Evolutionary conservation across 2,797 vertebrate genomes (phyloP).

Genomic region (Cossypha niveicapilla): DNA sequence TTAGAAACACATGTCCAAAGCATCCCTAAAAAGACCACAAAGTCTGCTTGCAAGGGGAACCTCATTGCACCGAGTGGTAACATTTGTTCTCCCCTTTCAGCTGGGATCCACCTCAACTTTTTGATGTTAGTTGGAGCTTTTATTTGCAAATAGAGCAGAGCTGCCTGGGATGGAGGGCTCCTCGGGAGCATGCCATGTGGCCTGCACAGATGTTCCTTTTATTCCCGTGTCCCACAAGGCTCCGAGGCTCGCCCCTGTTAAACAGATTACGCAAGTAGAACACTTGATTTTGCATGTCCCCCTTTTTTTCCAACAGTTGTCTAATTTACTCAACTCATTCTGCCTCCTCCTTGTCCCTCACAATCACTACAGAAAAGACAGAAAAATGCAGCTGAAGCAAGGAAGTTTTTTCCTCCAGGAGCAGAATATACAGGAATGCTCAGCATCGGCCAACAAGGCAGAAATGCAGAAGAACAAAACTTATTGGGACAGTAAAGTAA

Average conservation of each 20-base stretch:
- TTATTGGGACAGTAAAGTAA: not conserved
- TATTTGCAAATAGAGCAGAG: slow-evolving; percentile 19
- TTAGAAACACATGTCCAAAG: not conserved
- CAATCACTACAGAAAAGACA: not conserved
- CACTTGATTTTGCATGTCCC: slow-evolving; percentile 47
- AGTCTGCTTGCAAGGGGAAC: not conserved
- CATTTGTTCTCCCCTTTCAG: slow-evolving; percentile 50
- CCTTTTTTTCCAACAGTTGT: slow-evolving; percentile 54
- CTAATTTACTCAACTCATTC: slow-evolving; percentile 66
- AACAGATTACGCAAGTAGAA: slow-evolving; percentile 63
- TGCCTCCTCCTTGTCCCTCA: not conserved
- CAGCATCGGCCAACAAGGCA: not conserved
- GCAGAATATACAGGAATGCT: not conserved
- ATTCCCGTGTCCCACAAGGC: slow-evolving; percentile 27
- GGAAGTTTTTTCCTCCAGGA: not conserved
- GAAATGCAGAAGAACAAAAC: not conserved
- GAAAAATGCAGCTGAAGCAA: not conserved
- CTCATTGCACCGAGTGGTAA: not conserved
- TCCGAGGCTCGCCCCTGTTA: slow-evolving; percentile 26
- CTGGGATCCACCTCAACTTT: slow-evolving; percentile 25
- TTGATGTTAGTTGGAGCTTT: slow-evolving; percentile 11
- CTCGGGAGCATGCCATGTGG: slow-evolving; percentile 2
- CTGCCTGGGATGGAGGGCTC: slow-evolving; percentile 5
- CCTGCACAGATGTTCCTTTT: slow-evolving; percentile 40
- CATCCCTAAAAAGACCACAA: not conserved